These are phyloP conservation scores for Cnemophilus loriae DNA, from an alignment of 2,113 vertebrate species.

Conservation along the genomic window DNA sequence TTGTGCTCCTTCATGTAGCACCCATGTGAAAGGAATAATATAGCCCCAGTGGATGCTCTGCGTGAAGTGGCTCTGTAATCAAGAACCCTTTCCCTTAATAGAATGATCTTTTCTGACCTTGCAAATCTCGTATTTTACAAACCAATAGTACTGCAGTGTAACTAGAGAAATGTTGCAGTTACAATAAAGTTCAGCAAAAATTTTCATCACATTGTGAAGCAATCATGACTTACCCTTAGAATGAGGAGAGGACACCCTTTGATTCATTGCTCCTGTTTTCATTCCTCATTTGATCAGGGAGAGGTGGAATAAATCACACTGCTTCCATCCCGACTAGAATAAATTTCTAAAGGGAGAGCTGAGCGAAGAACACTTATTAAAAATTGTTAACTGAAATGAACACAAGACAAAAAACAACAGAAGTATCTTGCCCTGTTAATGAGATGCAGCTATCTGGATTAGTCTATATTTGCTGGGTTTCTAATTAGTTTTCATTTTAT, in stretches of 20 bases:
- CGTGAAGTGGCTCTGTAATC: background rate
- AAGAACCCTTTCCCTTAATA: background rate
- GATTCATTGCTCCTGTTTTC: slow-evolving; percentile 25
- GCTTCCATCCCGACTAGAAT: background rate
- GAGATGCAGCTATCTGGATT: slow-evolving; percentile 17
- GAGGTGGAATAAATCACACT: slow-evolving; percentile 34
- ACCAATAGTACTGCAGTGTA: background rate
- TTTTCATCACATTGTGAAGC: background rate
- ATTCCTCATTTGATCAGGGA: background rate
- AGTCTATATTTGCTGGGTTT: slow-evolving; percentile 47
- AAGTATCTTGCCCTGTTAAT: slow-evolving; percentile 25
- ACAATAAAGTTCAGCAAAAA: background rate
- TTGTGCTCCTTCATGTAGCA: background rate
- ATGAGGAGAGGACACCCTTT: background rate
- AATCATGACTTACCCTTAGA: background rate
- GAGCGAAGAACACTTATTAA: slow-evolving; percentile 6
- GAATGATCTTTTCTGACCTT: background rate
- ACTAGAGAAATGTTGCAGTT: background rate
- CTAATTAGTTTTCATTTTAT: slow-evolving; percentile 56
- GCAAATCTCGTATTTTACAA: background rate
- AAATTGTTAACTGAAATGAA: slow-evolving; percentile 29
- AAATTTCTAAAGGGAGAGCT: background rate
- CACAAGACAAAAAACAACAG: background rate
- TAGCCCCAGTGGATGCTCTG: rapidly evolving
- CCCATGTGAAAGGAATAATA: background rate